Base-by-base conservation (phyloP, 2,113 vertebrate species). In the Zosterops borbonicus region DNA sequence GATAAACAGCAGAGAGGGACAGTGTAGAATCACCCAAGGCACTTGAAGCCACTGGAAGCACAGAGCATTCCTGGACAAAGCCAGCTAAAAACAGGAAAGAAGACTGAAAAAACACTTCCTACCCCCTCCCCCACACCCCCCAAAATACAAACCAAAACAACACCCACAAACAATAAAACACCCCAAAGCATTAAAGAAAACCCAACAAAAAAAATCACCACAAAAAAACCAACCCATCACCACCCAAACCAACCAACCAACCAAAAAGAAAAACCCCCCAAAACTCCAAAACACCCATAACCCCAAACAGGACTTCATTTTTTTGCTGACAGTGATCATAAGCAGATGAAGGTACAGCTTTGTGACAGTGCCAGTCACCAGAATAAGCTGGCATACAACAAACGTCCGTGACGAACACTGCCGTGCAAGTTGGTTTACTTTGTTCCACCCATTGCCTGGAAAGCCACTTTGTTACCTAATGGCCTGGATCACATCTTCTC, bases 91-190 rank as follows among this genome's bases (percentile, higher is more conserved):
- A 44, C 28, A 83, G 39, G 31, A 44, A 85, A 75, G n/a, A 17
- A 89, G 20, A 76, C 19, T 55, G 31, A 58, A 71, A 47, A 74
- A 74, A 11, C 6, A 33, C 4, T 16, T 2, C 2, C 13, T 21
- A 1, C 1, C 2, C 4, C 3, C 7, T 5, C 22, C 3, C 4
- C 12, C 4, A 1, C 23, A 9, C 8, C 47, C 22, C 23, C 2
- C 28, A 60, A 49, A 71, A 50, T 28, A 33, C 8, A 41, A 46
- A 69, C 23, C 18, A 33, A 44, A 55, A 46, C 28, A 37, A 24
- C 20, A 60, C 9, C 19, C 19, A 58, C 6, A 31, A 62, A 42
- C 6, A 52, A 78, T 33, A 11, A 62, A 14, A 47, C 3, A 4
- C 6, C 2, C 9, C 20, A 27, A 20, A 55, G 5, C 7, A 46